A percentile compares a stretch with the other conserved stretches of the same genome.
Evolutionary conservation across 2,113 vertebrate genomes (phyloP).

Genomic region (Osmerus mordax): DNA sequence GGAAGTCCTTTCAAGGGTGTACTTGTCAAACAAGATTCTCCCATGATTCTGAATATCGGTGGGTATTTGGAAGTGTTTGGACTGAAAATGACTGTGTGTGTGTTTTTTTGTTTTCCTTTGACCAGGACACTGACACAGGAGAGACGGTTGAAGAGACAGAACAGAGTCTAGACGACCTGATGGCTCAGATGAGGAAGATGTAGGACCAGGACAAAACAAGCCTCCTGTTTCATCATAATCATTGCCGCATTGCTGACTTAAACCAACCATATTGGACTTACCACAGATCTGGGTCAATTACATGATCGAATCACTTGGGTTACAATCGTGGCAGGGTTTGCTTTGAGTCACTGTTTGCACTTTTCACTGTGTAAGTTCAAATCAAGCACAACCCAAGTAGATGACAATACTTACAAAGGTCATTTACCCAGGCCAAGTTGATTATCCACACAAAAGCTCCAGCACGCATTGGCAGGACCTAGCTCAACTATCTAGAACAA

Average conservation of each 20-base stretch:
- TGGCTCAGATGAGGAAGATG: constrained; percentile 91
- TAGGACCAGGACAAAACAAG: constrained; percentile 53
- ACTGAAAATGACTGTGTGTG: constrained; percentile 2
- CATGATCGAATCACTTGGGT: no score
- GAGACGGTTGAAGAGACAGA: constrained; percentile 79
- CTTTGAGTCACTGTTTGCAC: no score
- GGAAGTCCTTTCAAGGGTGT: no score
- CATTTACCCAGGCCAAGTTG: no score
- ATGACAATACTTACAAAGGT: no score
- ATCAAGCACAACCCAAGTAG: no score
- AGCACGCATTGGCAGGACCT: no score
- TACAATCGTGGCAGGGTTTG: no score
- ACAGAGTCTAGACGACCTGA: constrained; percentile 91
- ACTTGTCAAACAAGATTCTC: neutral
- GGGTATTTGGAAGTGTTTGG: constrained; percentile 3
- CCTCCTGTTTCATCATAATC: neutral
- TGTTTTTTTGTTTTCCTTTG: constrained; percentile 4
- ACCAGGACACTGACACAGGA: constrained; percentile 51
- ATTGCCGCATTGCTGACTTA: neutral
- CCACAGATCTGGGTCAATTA: no score
- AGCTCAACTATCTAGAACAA: no score
- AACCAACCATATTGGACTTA: neutral
- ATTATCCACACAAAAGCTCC: no score
- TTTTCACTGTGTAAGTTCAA: no score
- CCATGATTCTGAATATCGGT: neutral